Base-by-base conservation (phyloP, 1,140 invertebrate species). In the Cotesia glomerata region DNA sequence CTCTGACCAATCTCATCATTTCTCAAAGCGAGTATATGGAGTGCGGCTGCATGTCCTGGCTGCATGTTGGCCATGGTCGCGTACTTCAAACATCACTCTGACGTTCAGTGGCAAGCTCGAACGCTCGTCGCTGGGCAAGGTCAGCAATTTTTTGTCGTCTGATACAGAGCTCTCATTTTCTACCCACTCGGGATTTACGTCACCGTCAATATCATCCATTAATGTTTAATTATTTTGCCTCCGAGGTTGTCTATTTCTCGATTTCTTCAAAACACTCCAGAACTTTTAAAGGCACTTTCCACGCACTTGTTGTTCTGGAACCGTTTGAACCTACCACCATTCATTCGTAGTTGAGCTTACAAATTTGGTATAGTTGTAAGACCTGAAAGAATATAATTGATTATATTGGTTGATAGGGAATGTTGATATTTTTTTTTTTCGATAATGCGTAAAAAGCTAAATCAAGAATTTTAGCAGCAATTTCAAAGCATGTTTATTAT, bases 291-390 rank as follows among this genome's bases (percentile, higher is more conserved):
- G 99, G 89, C 0, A 99, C 97, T 73, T 92, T 91, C 98, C 98
- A 99, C 0, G 98, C 98, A 9, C 93, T 96, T 59, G 96, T 97
- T 88, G 99, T 99, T 26, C 98, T 98, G 72, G 96, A 98, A 62
- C 98, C 98, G 80, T 96, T 98, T 0, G 97, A 97, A 14, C 98
- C 98, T 11, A 99, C 98, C 95, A 99, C 98, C 98, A 99, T 99
- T 39, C 99, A 88, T 80, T 98, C 98, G 87, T 99, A 98, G 87
- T 99, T 99, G 36, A 99, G 88, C 79, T 98, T 96, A 78, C 96
- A 98, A 79, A 99, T 99, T 91, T 99, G 98, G 86, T 99, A 99
- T 11, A 99, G 88, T 92, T 99, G 98, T 2, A 99, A 89, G 0
- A 99, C 97, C 95, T 98, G 86, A 39, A 81, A 79, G 64, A 74